A percentile compares a stretch with the other conserved stretches of the same genome.
These are phyloP conservation scores for Rhyacophila evoluta DNA, from an alignment of 2,888 invertebrate species.

Conservation along the genomic window DNA sequence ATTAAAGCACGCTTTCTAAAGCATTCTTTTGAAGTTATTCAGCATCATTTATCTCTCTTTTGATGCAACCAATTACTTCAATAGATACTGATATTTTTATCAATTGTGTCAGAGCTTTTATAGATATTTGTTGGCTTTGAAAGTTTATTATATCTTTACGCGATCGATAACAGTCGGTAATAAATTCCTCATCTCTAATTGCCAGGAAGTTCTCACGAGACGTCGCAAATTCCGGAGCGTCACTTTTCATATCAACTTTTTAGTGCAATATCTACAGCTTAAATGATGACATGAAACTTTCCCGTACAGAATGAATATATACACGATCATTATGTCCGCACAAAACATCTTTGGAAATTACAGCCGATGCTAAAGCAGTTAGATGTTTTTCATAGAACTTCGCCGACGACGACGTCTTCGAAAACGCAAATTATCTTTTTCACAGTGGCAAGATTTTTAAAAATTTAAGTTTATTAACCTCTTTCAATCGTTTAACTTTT, in stretches of 20 bases:
- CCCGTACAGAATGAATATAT: neutral
- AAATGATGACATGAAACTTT: neutral
- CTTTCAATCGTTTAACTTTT: too few relatives aligned
- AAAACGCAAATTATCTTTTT: neutral
- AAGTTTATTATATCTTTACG: neutral
- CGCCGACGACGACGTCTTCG: neutral
- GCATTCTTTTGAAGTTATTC: too few relatives aligned
- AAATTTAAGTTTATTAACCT: too few relatives aligned
- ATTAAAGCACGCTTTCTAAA: too few relatives aligned
- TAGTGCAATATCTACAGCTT: neutral
- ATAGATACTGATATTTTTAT: too few relatives aligned
- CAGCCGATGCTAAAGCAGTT: neutral
- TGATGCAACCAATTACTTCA: too few relatives aligned
- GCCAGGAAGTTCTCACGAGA: constrained; percentile 31
- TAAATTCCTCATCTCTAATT: neutral
- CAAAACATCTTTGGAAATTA: neutral
- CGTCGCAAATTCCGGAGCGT: neutral
- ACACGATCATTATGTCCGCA: neutral
- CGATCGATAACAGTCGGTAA: neutral
- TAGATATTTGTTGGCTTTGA: too few relatives aligned
- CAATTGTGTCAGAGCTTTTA: too few relatives aligned
- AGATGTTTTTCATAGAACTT: neutral
- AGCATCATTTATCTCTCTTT: too few relatives aligned
- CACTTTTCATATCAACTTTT: constrained; percentile 6
- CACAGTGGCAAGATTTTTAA: neutral